Conservation (phyloP, 1,140 invertebrate species). For the Caerostris darwini region DNA sequence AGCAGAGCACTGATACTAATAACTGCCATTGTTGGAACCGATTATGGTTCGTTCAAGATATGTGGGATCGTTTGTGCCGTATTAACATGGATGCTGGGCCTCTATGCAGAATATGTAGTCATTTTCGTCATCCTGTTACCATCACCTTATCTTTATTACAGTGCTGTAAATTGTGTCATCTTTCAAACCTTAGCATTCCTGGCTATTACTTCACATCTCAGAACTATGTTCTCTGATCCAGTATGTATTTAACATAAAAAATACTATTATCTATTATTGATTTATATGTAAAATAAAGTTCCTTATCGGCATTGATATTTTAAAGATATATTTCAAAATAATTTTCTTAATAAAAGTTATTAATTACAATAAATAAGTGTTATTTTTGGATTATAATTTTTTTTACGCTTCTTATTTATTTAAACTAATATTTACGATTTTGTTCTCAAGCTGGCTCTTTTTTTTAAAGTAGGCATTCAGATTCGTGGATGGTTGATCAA, state of each 20-base stretch:
- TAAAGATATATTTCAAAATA: too few relatives aligned
- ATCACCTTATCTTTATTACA: constrained; percentile 85
- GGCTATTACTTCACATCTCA: constrained; percentile 95
- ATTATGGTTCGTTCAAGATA: constrained; percentile 89
- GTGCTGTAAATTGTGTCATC: constrained; percentile 93
- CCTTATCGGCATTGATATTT: too few relatives aligned
- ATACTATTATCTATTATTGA: too few relatives aligned
- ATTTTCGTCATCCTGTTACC: constrained; percentile 96
- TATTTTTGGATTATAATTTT: too few relatives aligned
- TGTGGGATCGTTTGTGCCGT: constrained; percentile 99
- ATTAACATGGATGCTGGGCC: constrained; percentile 96
- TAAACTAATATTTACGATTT: too few relatives aligned
- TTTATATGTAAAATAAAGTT: too few relatives aligned
- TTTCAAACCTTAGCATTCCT: constrained; percentile 95
- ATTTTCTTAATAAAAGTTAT: too few relatives aligned
- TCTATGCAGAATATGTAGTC: constrained; percentile 98
- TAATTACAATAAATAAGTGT: too few relatives aligned
- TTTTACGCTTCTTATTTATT: too few relatives aligned
- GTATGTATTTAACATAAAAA: constrained; percentile 85
- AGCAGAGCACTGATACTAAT: constrained; percentile 76
- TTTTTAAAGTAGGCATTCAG: too few relatives aligned
- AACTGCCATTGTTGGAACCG: constrained; percentile 80
- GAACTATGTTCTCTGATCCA: constrained; percentile 99
- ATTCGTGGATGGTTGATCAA: too few relatives aligned
- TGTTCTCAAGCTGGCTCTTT: too few relatives aligned